Evolutionary conservation across 2,888 invertebrate genomes (phyloP).

Genomic region (Chrysopilus asiliformis): DNA sequence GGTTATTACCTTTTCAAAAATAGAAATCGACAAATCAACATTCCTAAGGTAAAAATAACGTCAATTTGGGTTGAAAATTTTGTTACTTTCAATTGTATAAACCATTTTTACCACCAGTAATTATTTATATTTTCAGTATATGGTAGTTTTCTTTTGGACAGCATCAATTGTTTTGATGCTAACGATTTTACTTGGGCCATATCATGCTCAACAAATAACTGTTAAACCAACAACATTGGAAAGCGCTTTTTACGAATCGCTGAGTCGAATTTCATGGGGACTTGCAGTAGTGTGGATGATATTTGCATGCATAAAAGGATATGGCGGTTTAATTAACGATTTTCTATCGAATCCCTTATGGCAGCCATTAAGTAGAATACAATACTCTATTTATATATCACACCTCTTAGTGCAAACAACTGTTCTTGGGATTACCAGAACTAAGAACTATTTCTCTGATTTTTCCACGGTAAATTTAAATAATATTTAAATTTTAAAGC

Average conservation of each 20-base stretch:
- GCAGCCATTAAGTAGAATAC: conserved; percentile 17
- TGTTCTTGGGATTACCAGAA: conserved; percentile 10
- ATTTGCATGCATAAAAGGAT: too few relatives aligned
- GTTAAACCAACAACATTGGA: conserved; percentile 8
- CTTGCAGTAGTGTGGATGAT: conserved; percentile 16
- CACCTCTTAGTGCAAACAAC: conserved; percentile 15
- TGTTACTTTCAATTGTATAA: too few relatives aligned
- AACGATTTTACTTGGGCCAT: conserved; percentile 15
- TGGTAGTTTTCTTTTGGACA: conserved; percentile 13
- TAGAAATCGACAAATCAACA: conserved; percentile 25
- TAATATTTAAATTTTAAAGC: too few relatives aligned
- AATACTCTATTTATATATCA: conserved; percentile 16
- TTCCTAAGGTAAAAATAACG: conserved; percentile 23
- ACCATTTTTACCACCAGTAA: too few relatives aligned
- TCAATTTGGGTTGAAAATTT: too few relatives aligned
- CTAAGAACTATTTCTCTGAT: conserved; percentile 12
- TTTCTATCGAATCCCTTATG: too few relatives aligned
- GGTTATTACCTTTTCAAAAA: conserved; percentile 31
- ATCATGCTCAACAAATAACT: conserved; percentile 5
- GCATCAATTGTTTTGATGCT: conserved; percentile 8
- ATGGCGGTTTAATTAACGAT: too few relatives aligned
- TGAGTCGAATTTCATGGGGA: conserved; percentile 16
- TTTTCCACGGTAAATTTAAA: conserved; percentile 12
- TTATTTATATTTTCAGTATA: too few relatives aligned
- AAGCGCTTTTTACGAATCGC: conserved; percentile 14